Base-by-base conservation (phyloP, 1,140 invertebrate genomes). In the Cecropterus lyciades region DNA sequence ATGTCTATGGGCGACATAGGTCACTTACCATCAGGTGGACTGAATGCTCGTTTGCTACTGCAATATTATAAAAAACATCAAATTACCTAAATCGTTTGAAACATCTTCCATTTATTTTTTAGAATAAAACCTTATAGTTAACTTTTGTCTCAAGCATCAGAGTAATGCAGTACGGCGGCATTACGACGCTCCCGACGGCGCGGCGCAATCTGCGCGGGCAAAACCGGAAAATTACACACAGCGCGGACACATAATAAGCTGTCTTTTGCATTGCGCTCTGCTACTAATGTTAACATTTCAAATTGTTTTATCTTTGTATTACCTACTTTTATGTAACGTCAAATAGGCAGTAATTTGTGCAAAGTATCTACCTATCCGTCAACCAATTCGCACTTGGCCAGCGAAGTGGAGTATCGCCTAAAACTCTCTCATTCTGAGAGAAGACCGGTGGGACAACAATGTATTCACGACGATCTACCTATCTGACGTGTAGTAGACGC, bases 151-250 rank as follows among this genome's bases (percentile, higher is more conserved):
- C 15, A 53, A 53, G 30, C 33, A 53, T n/a, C 10, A 15, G 16
- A 53, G 15, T 17, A 53, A 40, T 24, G 51, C 51, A 53, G 27
- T 33, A 40, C 33, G 16, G 51, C 33, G 16, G 51, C 30, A 53
- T 33, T 53, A 13, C 43, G 24, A 14, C 11, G 15, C 37, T 66
- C 69, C 62, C 72, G 55, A 24, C 27, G 71, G 73, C 52, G 67
- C 60, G 24, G 15, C 49, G 70, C 75, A 80, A 74, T 82, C 69
- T 82, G 57, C 73, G 75, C 70, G 73, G 69, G 75, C 78, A 68
- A 72, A 70, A 78, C 78, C 78, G 78, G 78, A 80, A 80, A 80
- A 80, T 80, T 80, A 80, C 56, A 80, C 78, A 70, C 69, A 75
- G 72, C 67, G 52, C 52, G 30, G 69, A 68, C 73, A 67, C 67